Evolutionary conservation across 2,888 invertebrate species (phyloP), one percentile per base, ranked within the genome.

Genomic region (Drosophila borborema): DNA sequence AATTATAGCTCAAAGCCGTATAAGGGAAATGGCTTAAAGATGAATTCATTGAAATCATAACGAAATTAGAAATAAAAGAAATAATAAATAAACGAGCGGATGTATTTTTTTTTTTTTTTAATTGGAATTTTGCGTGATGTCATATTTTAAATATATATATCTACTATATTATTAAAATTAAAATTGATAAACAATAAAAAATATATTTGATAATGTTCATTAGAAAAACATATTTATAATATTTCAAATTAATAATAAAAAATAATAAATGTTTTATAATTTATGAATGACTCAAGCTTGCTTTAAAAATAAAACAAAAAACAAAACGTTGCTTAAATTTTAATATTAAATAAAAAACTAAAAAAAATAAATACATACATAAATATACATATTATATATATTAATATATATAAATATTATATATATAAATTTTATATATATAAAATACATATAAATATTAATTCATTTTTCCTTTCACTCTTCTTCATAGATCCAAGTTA

Each of bases 1-100:
- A 45, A 58, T 60, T 45, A 43, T 18, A 8, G 20, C 12, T 0
- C 12, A 53, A 18, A 46, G 8, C 12, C 46, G 16, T 41, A 10
- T 38, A 20, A n/a, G 34, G 59, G 34, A 49, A 56, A 64, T 23
- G 23, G 16, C 20, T 23, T 10, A 41, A 65, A 34, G 9, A 40
- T 23, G 20, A 14, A 56, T 31, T 34, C 34, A 51, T 18, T 36
- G 36, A 0, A 36, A 51, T 14, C 36, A 34, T 51, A 51, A 14
- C 3, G 0, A 34, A 51, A 20, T 18, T 34, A n/a, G 12, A 10
- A n/a, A 9, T n/a, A 31, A 38, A 55, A 14, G 14, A 31, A 31
- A 48, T 6, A 41, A 10, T 10, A 20, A 16, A 36, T 18, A 0
- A 18, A 14, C 14, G 16, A 38, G 23, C 20, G 23, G 38, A 38